Evolutionary conservation across 2,797 vertebrate species (phyloP), one percentile per base, ranked within the genome.

Genomic region (Clarias laeviceps): DNA sequence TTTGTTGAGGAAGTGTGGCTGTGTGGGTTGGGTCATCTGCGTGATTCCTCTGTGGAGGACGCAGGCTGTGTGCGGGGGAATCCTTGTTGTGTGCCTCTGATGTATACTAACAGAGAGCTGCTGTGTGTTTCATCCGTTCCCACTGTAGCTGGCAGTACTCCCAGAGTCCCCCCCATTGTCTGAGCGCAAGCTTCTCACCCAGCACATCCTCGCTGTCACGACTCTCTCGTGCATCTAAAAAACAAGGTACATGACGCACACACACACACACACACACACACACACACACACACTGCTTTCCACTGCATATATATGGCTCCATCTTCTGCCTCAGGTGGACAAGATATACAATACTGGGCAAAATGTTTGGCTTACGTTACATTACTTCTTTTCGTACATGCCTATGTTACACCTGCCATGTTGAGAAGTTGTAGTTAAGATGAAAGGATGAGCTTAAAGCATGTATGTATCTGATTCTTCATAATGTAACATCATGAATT

Each of bases 61-160:
- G 81, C 54, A 65, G 84, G n/a, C 29, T 72, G 87, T 72, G 87
- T 82, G 86, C 81, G 87, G 88, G 86, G 86, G 87, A 87, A 86
- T 83, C 88, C 83, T 50, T 81, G 83, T 62, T 84, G 68, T 37
- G 20, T 32, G 61, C 73, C 84, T 83, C 45, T 84, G 68, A 83
- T 81, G 86, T 76, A 70, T 68, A 81, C 85, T 86, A 88, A 79
- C 83, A 74, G 85, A 62, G 73, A 87, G 40, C 72, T 62, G 65
- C 77, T 80, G 29, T 82, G 69, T 29, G 62, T 69, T 86, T 88
- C 50, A 24, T 74, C 79, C 74, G 20, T 88, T 84, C 85, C 17
- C 82, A 85, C 64, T 84, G 32, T 7, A 40, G 73, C 74, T 87
- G 87, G 85, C 88, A 84, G 59, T 12, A 7, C 56, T 87, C 83